Evolutionary conservation across 2,113 vertebrate species (phyloP), one percentile per base, ranked within the genome.

Genomic region (Actinemys pallida): DNA sequence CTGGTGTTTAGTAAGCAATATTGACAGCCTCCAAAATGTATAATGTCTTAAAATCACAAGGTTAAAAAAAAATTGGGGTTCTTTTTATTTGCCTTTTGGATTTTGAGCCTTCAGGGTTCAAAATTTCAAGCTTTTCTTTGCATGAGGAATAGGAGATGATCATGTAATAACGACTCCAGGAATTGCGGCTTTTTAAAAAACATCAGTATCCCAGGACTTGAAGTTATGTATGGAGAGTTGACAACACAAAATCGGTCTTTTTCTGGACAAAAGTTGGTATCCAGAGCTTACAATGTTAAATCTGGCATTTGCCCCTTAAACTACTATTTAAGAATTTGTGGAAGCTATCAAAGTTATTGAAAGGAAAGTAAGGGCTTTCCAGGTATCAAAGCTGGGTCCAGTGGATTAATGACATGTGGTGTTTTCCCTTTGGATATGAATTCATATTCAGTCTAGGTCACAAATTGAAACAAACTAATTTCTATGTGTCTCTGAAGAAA

Each of bases 361-460:
- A n/a, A 29, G 25, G n/a, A 83, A 35, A 62, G 49, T 25, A 53
- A 57, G 62, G 92, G 12, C 1, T n/a, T 49, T 53, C 10, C 54
- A 89, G 29, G 35, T 82, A 13, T 35, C 84, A 8, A 79, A 65
- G 81, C 19, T 87, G 89, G 89, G 59, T 69, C 75, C 83, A 24
- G 13, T 42, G 27, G 35, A 19, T 42, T 93, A 54, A 81, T 83
- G 31, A 88, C 62, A 20, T 57, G 83, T 84, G 57, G 22, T 96
- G n/a, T 89, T 88, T 91, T 92, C 86, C 54, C 80, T 13, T 87
- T 95, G 53, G 49, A 75, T 87, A 84, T n/a, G 35, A 56, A 52
- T 97, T 95, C 90, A 93, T 84, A 81, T 96, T 93, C 93, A 78
- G 1, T 95, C 94, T 50, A 0, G 3, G 87, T 93, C 91, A 78